These are phyloP conservation scores for Lethrus apterus DNA, from an alignment of 1,140 invertebrate species.

Conservation along the genomic window DNA sequence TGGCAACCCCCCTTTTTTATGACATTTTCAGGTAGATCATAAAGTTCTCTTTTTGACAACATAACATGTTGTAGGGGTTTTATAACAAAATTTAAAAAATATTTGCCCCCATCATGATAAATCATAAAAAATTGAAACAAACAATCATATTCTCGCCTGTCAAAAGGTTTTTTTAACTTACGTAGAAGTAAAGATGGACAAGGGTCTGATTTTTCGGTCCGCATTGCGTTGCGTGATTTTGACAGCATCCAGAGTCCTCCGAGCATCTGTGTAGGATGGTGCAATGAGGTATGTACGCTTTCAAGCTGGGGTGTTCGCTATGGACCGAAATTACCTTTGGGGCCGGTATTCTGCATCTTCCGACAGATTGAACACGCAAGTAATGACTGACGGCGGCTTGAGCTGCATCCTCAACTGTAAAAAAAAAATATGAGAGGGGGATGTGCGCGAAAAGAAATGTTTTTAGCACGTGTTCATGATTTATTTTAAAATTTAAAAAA, in stretches of 20 bases:
- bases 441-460: neutral
- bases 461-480: neutral
- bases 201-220: slow-evolving; percentile 52
- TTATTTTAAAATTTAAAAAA: neutral
- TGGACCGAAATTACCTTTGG: slow-evolving; percentile 35
- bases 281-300: slow-evolving; percentile 60
- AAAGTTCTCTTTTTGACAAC: too few species aligned
- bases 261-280: slow-evolving; percentile 61
- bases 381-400: neutral
- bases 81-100: too few species aligned
- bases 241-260: slow-evolving; percentile 67
- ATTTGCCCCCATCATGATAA: too few species aligned
- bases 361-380: neutral
- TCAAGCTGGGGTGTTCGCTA: slow-evolving; percentile 53
- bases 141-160: too few species aligned
- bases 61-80: too few species aligned
- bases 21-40: too few species aligned
- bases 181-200: slow-evolving; percentile 60
- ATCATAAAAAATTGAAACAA: too few species aligned
- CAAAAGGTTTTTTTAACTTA: too few species aligned
- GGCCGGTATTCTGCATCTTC: slow-evolving; percentile 3
- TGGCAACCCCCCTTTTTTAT: too few species aligned
- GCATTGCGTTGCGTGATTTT: slow-evolving; percentile 51
- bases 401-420: neutral
- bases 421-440: neutral